Evolutionary conservation across 2,113 vertebrate species (phyloP), one percentile per base, ranked within the genome.

Genomic region (Reinhardtius hippoglossoides): DNA sequence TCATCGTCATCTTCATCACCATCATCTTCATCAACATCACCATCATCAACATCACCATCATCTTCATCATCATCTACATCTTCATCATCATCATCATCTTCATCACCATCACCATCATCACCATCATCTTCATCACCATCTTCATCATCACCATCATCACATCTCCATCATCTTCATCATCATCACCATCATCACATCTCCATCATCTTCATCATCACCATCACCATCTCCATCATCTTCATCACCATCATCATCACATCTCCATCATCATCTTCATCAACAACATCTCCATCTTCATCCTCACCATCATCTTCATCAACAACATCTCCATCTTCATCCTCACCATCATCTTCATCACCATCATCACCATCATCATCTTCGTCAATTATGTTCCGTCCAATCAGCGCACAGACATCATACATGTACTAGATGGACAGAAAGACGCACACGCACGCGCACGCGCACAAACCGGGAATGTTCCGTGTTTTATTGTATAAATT

Each of bases 221-320:
- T 26, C 16, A 74, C 54, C 84, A 84, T 78, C 65, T 75, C 95
- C 96, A 97, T 97, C 84, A 84, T 78, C 65, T 75, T n/a, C 2
- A 20, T 88, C 71, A 96, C 95, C 96, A 97, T 97, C 84, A 84
- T 75, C 65, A 75, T 74, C 69, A 83, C 96, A 97, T 97, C 84
- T 83, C 75, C 65, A 75, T 74, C 69, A 83, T 74, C 89, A 81
- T 95, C 90, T 75, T 20, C 2, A 20, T 88, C 71, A 96, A 95
- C 96, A 97, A 96, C 84, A 84, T 78, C 65, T 75, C 70, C 69
- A 83, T 83, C 89, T 81, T 95, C 91, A 76, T 23, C 16, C 74
- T 56, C 40, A 8, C 40, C 40, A 42, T 42, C 40, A 42, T 88
- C 71, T 96, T 95, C 96, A 97, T 96, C 84, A 84, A 71, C 65